Evolutionary conservation across 1,140 invertebrate species (phyloP), one percentile per base, ranked within the genome.

Genomic region (Temnothorax curvispinosus): DNA sequence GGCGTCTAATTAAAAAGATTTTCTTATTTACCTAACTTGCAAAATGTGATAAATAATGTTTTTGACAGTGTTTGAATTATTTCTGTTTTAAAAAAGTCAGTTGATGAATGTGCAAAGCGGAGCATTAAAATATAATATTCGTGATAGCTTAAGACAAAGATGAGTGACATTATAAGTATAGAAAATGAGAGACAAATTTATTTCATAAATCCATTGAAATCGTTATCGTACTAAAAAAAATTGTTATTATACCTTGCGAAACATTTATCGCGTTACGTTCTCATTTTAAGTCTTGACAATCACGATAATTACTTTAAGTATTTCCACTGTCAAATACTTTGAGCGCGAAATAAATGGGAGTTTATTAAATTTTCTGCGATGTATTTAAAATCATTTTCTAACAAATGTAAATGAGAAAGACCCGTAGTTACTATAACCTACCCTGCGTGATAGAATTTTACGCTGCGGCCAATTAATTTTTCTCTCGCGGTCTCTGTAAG

Each of bases 391-490:
- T 38, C 9, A n/a, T 65, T 78, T 2, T 18, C 13, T 47, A 9
- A 38, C 3, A 65, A 3, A 65, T 78, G 13, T 52, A 41, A 38
- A 78, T 65, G 18, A 52, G 60, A 35, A 44, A 47, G 32, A 38
- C 3, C 15, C 15, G 58, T 15, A 15, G n/a, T 65, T 78, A 8
- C 64, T 38, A 32, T 27, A 38, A 27, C 6, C 32, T 41, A 21
- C 3, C 15, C 38, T 21, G 72, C 11, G n/a, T 8, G 15, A 80
- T 52, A 32, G 21, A 38, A 65, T 38, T 52, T 50, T 78, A 6
- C 9, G 44, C 11, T 47, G 76, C 44, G n/a, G 35, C 3, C 13
- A 80, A 67, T 80, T 80, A 78, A 78, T 50, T 50, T 78, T 50
- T 50, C 32, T 7, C 21, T 62, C 47, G 18, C 21, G 5, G 6